phyloP scores from a whole-genome alignment of 2,113 vertebrate species.

The Hippocampus abdominalis region DNA sequence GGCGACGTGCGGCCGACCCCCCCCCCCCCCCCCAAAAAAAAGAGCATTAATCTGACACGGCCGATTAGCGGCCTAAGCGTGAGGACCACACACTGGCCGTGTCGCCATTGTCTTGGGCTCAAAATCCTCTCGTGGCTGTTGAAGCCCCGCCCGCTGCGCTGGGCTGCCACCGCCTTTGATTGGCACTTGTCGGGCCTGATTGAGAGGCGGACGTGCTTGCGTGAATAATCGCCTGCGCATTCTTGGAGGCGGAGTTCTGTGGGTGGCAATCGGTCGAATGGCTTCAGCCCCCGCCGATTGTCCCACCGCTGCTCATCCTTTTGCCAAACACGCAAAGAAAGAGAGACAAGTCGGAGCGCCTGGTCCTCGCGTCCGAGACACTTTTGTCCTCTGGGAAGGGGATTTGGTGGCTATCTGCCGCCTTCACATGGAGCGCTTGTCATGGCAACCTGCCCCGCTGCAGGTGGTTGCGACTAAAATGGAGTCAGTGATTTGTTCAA shows the following conservation, averaged over 20 bases:
- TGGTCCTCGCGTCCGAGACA: constrained; percentile 58
- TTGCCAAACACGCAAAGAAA: constrained; percentile 81
- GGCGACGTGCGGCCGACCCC: constrained; percentile 70
- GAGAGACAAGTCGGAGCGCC: constrained; percentile 77
- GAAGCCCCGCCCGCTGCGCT: constrained; percentile 63
- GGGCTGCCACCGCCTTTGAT: constrained; percentile 75
- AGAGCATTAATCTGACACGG: constrained; percentile 83
- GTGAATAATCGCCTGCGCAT: constrained; percentile 78
- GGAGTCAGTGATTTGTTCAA: too few species aligned
- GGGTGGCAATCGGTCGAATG: constrained; percentile 82
- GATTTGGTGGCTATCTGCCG: constrained; percentile 76
- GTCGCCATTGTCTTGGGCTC: constrained; percentile 80
- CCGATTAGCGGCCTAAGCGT: constrained; percentile 84
- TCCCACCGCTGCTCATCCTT: constrained; percentile 78
- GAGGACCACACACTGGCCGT: constrained; percentile 94
- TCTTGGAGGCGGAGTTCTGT: constrained; percentile 71
- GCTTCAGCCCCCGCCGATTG: constrained; percentile 74
- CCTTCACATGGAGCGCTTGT: constrained; percentile 71
- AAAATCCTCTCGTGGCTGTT: constrained; percentile 59
- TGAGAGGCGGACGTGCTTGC: constrained; percentile 83
- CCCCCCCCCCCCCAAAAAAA: too few species aligned
- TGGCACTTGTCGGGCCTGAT: constrained; percentile 92
- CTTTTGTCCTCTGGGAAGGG: constrained; percentile 57
- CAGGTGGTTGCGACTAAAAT: constrained; percentile 56
- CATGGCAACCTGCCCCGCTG: constrained; percentile 67